These are phyloP conservation scores for Drosophila neotestacea DNA, from an alignment of 2,888 invertebrate genomes.

Conservation along the genomic window DNA sequence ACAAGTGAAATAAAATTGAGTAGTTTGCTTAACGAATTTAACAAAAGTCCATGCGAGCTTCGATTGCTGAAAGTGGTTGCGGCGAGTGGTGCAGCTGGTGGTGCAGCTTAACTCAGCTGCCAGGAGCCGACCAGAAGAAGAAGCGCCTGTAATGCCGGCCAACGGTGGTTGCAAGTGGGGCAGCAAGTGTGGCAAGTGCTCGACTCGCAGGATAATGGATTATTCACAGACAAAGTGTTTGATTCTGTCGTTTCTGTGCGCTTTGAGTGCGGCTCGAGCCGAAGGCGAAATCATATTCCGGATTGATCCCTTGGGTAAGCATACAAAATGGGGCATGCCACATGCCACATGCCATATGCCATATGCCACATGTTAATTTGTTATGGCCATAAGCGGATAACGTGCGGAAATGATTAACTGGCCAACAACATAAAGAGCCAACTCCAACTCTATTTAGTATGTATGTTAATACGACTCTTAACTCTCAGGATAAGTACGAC, in stretches of 20 bases:
- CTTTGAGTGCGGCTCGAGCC: conserved; percentile 68
- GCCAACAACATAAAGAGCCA: conserved; percentile 5
- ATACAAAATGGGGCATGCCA: neutral
- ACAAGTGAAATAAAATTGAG: too few species aligned
- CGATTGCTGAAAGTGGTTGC: conserved; percentile 14
- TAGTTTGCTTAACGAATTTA: neutral
- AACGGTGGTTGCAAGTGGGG: conserved; percentile 14
- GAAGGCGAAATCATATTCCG: conserved; percentile 84
- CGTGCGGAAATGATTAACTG: conserved; percentile 40
- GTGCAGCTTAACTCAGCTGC: conserved; percentile 3
- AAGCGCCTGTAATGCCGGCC: conserved; percentile 42
- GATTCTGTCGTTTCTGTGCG: conserved; percentile 75
- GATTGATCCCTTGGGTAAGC: conserved; percentile 85
- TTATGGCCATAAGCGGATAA: conserved; percentile 36
- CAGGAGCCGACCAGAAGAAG: neutral
- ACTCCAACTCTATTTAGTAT: conserved; percentile 15
- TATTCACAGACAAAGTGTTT: conserved; percentile 72
- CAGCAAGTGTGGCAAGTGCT: conserved; percentile 31
- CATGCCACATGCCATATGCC: conserved; percentile 7
- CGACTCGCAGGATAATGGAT: conserved; percentile 78
- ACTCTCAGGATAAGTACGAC: conserved; percentile 15
- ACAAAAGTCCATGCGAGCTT: conserved; percentile 44
- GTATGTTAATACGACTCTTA: conserved; percentile 40
- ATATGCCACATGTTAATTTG: conserved; percentile 38
- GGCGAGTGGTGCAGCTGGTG: conserved; percentile 6